Conservation (phyloP, 2,888 invertebrate genomes). For the Lottia scabra region DNA sequence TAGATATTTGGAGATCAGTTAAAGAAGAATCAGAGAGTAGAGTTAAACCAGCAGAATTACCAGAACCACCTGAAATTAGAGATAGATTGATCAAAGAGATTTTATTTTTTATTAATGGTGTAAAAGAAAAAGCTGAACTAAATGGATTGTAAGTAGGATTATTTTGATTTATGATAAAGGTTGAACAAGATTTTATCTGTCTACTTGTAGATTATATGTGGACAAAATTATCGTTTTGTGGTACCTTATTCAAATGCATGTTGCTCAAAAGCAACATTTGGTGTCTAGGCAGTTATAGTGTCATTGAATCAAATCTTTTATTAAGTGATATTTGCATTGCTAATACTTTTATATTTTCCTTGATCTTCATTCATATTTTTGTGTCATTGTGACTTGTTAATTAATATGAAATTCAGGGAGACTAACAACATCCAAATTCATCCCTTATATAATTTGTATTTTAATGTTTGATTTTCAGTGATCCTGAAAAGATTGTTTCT, state of each 20-base stretch:
- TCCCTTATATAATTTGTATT: too few species aligned
- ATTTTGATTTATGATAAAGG: not conserved
- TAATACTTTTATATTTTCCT: too few species aligned
- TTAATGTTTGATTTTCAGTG: constrained; percentile 35
- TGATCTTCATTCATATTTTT: too few species aligned
- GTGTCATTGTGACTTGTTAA: too few species aligned
- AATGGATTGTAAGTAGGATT: constrained; percentile 57
- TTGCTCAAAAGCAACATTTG: too few species aligned
- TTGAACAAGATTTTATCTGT: not conserved
- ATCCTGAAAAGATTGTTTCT: constrained; percentile 42
- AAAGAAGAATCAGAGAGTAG: constrained; percentile 51
- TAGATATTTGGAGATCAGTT: constrained; percentile 66
- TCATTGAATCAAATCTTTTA: too few species aligned
- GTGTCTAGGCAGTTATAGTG: too few species aligned
- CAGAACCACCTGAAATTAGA: constrained; percentile 65
- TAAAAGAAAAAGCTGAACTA: constrained; percentile 61
- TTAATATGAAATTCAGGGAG: too few species aligned
- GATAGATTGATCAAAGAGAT: constrained; percentile 66
- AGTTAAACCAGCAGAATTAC: constrained; percentile 35
- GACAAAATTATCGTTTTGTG: too few species aligned
- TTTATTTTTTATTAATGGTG: constrained; percentile 63
- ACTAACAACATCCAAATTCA: too few species aligned
- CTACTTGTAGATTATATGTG: not conserved
- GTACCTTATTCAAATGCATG: too few species aligned
- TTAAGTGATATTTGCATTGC: too few species aligned